Percentiles rank a stretch among this genome's conserved stretches.
Conservation (phyloP, 1,140 invertebrate species). For the Pararge aegeria region DNA sequence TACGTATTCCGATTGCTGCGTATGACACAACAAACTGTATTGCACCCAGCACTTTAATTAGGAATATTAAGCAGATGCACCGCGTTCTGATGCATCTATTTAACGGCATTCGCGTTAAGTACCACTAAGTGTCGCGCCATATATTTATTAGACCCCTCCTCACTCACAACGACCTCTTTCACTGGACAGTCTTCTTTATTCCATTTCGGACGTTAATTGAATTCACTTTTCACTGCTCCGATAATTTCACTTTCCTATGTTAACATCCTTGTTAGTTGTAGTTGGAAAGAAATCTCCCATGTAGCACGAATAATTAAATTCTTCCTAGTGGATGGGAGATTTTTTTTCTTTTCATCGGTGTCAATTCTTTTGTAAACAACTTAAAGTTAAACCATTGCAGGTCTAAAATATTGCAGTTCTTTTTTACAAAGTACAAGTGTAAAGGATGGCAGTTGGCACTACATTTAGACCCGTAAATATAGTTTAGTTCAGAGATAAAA, state of each 20-base stretch:
- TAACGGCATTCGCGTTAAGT: slow-evolving; percentile 56
- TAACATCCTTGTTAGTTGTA: slow-evolving; percentile 17
- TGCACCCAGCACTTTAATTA: slow-evolving; percentile 47
- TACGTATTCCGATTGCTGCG: no score
- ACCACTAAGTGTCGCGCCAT: slow-evolving; percentile 62
- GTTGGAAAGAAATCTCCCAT: no score
- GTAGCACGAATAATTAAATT: no score
- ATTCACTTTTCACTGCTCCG: slow-evolving; percentile 51
- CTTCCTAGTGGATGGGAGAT: no score
- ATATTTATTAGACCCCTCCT: slow-evolving; percentile 54
- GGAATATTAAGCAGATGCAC: slow-evolving; percentile 51
- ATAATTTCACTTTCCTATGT: slow-evolving; percentile 44
- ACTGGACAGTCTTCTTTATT: slow-evolving; percentile 48
- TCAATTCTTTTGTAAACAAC: no score
- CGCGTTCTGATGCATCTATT: slow-evolving; percentile 55
- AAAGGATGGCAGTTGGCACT: no score
- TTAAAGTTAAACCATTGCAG: no score
- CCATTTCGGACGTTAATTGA: slow-evolving; percentile 55
- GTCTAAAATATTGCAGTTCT: no score
- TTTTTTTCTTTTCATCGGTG: no score
- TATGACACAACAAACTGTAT: slow-evolving; percentile 36
- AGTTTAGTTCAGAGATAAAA: no score
- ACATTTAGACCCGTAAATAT: no score
- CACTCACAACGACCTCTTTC: slow-evolving; percentile 42
- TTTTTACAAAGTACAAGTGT: no score